Evolutionary conservation across 2,888 invertebrate species (phyloP).

Genomic region (Mesoligia furuncula): DNA sequence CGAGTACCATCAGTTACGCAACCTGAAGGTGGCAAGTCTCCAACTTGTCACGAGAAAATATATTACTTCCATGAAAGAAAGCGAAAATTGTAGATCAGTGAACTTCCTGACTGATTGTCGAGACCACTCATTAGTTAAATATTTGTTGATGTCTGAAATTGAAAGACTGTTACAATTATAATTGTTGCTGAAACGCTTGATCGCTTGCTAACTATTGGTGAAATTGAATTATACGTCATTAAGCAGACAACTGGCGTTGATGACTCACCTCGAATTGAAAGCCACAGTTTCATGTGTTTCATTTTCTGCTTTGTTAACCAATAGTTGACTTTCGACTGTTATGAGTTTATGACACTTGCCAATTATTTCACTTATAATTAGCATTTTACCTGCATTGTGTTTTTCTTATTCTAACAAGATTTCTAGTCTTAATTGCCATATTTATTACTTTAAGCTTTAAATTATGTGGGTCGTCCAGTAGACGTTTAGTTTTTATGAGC

Average conservation of each 20-base stretch:
- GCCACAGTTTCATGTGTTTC: conserved; percentile 67
- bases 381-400: conserved; percentile 40
- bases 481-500: conserved; percentile 69
- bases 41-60: conserved; percentile 77
- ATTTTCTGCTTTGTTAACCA: conserved; percentile 72
- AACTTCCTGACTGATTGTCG: conserved; percentile 69
- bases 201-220: conserved; percentile 72
- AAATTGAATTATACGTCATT: conserved; percentile 74
- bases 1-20: conserved; percentile 75
- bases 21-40: conserved; percentile 78
- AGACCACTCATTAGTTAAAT: conserved; percentile 63
- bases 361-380: conserved; percentile 55
- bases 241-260: conserved; percentile 63
- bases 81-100: conserved; percentile 73
- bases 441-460: conserved; percentile 67
- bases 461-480: conserved; percentile 69
- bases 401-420: conserved; percentile 49
- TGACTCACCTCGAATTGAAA: conserved; percentile 71
- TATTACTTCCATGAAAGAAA: conserved; percentile 79
- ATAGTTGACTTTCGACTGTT: conserved; percentile 63
- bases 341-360: conserved; percentile 50
- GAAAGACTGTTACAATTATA: conserved; percentile 64
- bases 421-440: conserved; percentile 63
- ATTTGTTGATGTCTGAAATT: conserved; percentile 51
- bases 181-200: conserved; percentile 69